These are phyloP conservation scores for Nomada fucata DNA, from an alignment of 2,888 invertebrate species.

Conservation along the genomic window DNA sequence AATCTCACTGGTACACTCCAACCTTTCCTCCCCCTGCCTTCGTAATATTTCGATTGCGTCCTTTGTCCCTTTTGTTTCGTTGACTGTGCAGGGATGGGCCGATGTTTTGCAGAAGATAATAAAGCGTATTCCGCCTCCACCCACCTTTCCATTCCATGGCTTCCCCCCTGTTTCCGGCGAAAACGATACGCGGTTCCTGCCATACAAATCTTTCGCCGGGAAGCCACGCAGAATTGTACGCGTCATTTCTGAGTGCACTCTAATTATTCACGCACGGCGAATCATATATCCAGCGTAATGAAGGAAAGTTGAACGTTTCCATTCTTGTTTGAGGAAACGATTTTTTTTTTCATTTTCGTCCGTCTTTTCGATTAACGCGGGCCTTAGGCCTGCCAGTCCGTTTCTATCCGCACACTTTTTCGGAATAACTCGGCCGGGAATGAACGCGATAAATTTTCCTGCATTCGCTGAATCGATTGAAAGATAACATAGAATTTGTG, in stretches of 20 bases:
- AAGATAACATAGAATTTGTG: too few species aligned
- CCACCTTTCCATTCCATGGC: conserved; percentile 20
- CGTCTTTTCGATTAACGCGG: not conserved
- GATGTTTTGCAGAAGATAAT: conserved; percentile 65
- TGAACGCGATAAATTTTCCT: too few species aligned
- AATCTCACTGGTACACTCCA: conserved; percentile 29
- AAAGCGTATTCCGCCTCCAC: conserved; percentile 62
- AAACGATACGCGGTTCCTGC: conserved; percentile 53
- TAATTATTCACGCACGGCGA: conserved; percentile 68
- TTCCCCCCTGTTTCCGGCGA: conserved; percentile 46
- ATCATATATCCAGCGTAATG: conserved; percentile 42
- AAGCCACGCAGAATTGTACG: conserved; percentile 35
- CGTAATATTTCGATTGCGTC: conserved; percentile 67
- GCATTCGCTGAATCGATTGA: not conserved
- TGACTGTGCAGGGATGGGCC: conserved; percentile 31
- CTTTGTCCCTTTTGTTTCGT: conserved; percentile 64
- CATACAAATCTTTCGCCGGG: conserved; percentile 58
- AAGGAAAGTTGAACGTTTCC: conserved; percentile 40
- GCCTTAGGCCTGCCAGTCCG: not conserved
- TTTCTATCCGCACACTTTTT: not conserved
- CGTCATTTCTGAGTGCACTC: conserved; percentile 61
- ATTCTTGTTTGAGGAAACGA: not conserved
- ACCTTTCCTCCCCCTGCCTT: conserved; percentile 41
- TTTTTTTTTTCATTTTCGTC: conserved; percentile 28
- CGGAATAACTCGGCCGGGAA: not conserved